phyloP scores from a whole-genome alignment of 2,888 invertebrate genomes.

The Cataglyphis livida region DNA sequence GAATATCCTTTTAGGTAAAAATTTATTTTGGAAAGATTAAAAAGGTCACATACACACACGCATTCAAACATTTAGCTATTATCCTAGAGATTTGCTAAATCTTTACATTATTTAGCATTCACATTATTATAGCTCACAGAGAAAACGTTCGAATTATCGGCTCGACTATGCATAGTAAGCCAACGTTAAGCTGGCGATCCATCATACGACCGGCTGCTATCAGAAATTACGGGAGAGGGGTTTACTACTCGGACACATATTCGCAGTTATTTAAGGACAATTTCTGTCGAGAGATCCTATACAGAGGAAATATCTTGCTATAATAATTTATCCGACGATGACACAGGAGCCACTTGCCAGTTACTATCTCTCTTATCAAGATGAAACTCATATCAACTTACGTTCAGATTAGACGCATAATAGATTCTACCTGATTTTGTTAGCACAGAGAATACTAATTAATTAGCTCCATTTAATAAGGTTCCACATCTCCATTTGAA shows the following conservation, averaged over 20 bases:
- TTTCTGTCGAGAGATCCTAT: conserved; percentile 33
- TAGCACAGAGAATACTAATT: not conserved
- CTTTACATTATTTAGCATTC: not conserved
- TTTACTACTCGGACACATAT: conserved; percentile 25
- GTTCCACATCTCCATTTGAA: not conserved
- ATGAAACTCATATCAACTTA: conserved; percentile 4
- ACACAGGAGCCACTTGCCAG: not conserved
- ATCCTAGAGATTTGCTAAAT: conserved; percentile 44
- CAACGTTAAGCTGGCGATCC: conserved; percentile 58
- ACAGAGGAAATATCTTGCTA: not conserved
- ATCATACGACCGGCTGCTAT: conserved; percentile 54
- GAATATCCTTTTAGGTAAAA: not conserved
- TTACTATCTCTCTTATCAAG: conserved; percentile 2
- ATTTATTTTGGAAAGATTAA: conserved; percentile 15
- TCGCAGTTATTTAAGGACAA: conserved; percentile 47
- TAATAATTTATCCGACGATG: conserved; percentile 1
- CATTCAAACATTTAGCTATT: not conserved
- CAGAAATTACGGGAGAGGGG: not conserved
- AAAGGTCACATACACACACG: not conserved
- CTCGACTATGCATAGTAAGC: conserved; percentile 47
- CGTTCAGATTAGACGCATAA: conserved; percentile 27
- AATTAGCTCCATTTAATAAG: not conserved
- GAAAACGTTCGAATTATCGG: conserved; percentile 49
- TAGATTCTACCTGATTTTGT: not conserved
- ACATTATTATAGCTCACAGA: conserved; percentile 14